Conservation (phyloP, 2,888 invertebrate genomes). For the Drosophila meridiana region DNA sequence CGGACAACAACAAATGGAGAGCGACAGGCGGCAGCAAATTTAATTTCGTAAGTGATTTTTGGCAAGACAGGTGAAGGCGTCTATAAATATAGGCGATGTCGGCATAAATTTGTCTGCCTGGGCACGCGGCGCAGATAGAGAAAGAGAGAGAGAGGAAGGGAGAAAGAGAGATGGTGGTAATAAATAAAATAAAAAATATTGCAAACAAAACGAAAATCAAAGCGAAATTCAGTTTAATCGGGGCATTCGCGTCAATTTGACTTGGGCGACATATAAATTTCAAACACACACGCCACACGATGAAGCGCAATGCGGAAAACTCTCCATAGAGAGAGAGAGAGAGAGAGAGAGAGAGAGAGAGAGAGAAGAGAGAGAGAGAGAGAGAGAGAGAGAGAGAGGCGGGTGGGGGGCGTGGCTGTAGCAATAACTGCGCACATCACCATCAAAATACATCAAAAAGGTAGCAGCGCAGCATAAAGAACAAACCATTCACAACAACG, state of each 20-base stretch:
- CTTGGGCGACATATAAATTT: conserved; percentile 31
- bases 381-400: background rate
- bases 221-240: conserved; percentile 59
- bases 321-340: background rate
- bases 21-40: conserved; percentile 59
- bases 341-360: background rate
- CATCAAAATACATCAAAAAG: conserved; percentile 37
- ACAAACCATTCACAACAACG: background rate
- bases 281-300: conserved; percentile 10
- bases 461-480: conserved; percentile 37
- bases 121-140: conserved; percentile 16
- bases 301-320: background rate
- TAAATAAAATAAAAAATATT: conserved; percentile 21
- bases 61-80: conserved; percentile 71
- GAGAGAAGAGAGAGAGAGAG: background rate
- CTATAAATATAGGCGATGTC: conserved; percentile 72
- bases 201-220: conserved; percentile 37
- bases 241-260: conserved; percentile 43
- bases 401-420: conserved; percentile 11
- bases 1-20: conserved; percentile 24
- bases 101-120: conserved; percentile 62
- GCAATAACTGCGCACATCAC: conserved; percentile 18
- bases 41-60: conserved; percentile 77
- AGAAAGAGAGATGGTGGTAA: background rate
- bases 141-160: background rate